Percentiles rank a stretch among this genome's conserved stretches.
phyloP scores from a whole-genome alignment of 2,797 vertebrate species.

The Pterois miles region DNA sequence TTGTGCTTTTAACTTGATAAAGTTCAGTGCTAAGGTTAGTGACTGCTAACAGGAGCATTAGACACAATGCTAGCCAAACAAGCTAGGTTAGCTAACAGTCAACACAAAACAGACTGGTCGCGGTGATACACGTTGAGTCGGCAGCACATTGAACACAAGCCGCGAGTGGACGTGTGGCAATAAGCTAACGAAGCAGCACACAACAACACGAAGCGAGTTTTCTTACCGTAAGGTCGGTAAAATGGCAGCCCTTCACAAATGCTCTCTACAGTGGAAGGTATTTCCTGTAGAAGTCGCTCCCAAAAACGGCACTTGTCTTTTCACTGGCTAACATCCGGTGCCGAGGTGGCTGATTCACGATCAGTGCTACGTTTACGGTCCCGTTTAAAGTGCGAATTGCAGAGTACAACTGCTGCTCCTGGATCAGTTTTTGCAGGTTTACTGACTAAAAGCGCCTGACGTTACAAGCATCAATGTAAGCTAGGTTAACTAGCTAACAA shows the following conservation, averaged over 20 bases:
- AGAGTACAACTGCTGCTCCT: background rate
- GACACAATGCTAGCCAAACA: background rate
- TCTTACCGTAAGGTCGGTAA: constrained; percentile 89
- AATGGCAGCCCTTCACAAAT: constrained; percentile 85
- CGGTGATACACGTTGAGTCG: accelerated
- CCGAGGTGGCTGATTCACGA: constrained; percentile 10
- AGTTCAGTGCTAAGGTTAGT: background rate
- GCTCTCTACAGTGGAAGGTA: constrained; percentile 46
- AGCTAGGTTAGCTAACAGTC: constrained; percentile 13
- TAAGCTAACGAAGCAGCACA: background rate
- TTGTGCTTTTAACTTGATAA: background rate
- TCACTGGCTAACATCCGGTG: constrained; percentile 56
- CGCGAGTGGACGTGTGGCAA: background rate
- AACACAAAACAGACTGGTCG: background rate
- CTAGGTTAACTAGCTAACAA: background rate
- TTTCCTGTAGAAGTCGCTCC: constrained; percentile 79
- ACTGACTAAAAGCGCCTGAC: background rate
- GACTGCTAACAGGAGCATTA: constrained; percentile 42
- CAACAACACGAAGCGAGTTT: constrained; percentile 43
- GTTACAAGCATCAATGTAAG: background rate
- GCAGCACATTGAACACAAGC: background rate
- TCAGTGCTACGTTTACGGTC: background rate
- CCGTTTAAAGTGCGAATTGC: accelerated
- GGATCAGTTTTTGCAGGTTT: constrained; percentile 6
- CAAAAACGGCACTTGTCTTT: constrained; percentile 11